Evolutionary conservation across 2,888 invertebrate genomes (phyloP).

Genomic region (Pollenia amentaria): DNA sequence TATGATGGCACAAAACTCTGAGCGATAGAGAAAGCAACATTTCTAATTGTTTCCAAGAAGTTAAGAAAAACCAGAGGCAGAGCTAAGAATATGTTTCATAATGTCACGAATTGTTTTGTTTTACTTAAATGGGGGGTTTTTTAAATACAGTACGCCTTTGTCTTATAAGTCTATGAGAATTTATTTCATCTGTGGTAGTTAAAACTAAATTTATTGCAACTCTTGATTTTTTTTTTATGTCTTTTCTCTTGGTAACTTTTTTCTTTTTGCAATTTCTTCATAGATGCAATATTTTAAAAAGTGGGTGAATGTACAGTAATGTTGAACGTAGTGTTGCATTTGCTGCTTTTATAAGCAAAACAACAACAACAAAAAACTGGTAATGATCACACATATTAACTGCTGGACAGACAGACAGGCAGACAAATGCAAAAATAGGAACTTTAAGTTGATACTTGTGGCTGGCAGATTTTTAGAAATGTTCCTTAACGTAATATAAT

Average conservation of each 20-base stretch:
- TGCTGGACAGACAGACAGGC: constrained; percentile 24
- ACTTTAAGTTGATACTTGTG: constrained; percentile 1
- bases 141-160: constrained; percentile 40
- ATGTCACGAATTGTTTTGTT: neutral
- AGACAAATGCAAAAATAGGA: constrained; percentile 11
- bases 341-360: constrained; percentile 49
- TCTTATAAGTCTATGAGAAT: neutral
- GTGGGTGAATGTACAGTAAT: constrained; percentile 85
- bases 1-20: constrained; percentile 51
- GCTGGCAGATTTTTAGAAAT: constrained; percentile 20
- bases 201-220: constrained; percentile 52
- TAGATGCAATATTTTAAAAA: constrained; percentile 76
- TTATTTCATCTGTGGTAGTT: constrained; percentile 55
- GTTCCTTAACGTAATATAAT: constrained; percentile 40
- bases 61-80: constrained; percentile 50
- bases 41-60: constrained; percentile 71
- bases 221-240: constrained; percentile 50
- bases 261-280: constrained; percentile 65
- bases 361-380: constrained; percentile 37
- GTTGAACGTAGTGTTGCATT: constrained; percentile 76
- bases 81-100: constrained; percentile 18
- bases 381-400: constrained; percentile 53
- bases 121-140: neutral
- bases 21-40: constrained; percentile 73
- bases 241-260: constrained; percentile 35